Base-by-base conservation (phyloP, 1,140 invertebrate species). In the Trichonephila clavipes region DNA sequence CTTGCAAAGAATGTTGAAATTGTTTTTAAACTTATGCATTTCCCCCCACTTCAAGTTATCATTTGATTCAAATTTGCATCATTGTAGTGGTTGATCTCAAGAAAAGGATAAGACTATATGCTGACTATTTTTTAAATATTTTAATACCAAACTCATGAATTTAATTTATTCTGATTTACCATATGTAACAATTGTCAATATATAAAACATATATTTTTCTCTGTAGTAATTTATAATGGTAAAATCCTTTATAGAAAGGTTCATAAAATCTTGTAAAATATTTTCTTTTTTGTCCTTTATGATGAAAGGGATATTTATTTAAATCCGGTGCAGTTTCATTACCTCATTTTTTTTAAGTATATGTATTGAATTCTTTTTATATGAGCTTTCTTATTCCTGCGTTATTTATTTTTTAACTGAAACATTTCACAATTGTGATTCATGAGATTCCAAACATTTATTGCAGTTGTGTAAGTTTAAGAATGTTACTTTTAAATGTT, bases 381-480 rank as follows among this genome's bases (percentile, higher is more conserved):
- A 83, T 87, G 91, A 88, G 92, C 92, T 93, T 92, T 93, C 92
- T 93, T 93, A 88, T 93, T 88, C 85, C 69, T 93, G 86, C 92
- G 66, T 86, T 82, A 88, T 81, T 93, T 88, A 88, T 93, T 88
- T 88, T 93, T 88, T 93, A 88, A 90, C 19, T 58, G 28, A 34
- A 58, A 58, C 62, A 21, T 88, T 88, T 93, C 28, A 81, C 51
- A 51, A 87, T 88, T 93, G 92, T 88, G 92, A 88, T 93, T 44
- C 34, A 92, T 93, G 85, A 77, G 85, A 82, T 93, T 82, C 51
- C 61, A 64, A 61, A 90, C 89, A 82, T 92, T 86, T 92, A 87
- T 92, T 92, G 44, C 64, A 86, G 59, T 85, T 87, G 83, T 92
- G 51, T 83, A 51, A 64, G 51, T 85, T 83, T 61, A 24, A 61